These are phyloP conservation scores for Alviniconcha marisindica DNA, from an alignment of 1,140 invertebrate genomes.

Conservation along the genomic window DNA sequence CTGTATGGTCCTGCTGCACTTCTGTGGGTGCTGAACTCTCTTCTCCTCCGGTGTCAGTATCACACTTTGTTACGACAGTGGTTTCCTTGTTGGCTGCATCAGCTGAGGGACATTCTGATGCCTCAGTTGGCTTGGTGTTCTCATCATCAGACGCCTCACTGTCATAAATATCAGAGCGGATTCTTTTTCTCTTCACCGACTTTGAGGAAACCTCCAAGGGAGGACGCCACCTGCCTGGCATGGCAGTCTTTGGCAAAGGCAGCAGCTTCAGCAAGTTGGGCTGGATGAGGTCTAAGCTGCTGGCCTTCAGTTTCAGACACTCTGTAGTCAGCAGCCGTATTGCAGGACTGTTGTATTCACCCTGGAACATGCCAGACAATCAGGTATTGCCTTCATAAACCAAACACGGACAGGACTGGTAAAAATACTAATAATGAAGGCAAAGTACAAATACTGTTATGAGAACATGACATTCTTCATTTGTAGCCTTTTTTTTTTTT, in stretches of 20 bases:
- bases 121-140: not conserved
- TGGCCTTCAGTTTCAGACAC: conserved; percentile 41
- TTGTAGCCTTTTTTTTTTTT: too few relatives aligned
- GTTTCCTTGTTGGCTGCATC: not conserved
- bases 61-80: not conserved
- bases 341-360: not conserved
- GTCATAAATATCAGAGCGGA: conserved; percentile 52
- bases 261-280: conserved; percentile 51
- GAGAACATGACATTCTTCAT: too few relatives aligned
- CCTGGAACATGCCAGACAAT: not conserved
- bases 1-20: not conserved
- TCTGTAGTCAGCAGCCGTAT: not conserved
- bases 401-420: too few relatives aligned
- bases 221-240: not conserved
- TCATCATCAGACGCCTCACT: conserved; percentile 53
- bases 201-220: not conserved
- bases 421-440: too few relatives aligned
- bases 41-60: too few relatives aligned
- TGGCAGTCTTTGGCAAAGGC: conserved; percentile 43
- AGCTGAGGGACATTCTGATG: too few relatives aligned
- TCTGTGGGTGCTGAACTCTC: not conserved
- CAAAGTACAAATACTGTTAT: too few relatives aligned
- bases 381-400: too few relatives aligned
- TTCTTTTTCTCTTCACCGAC: conserved; percentile 37
- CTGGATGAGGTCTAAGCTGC: conserved; percentile 41